These are phyloP conservation scores for Pycnomerus fuliginosus DNA, from an alignment of 2,888 invertebrate species.

Conservation along the genomic window DNA sequence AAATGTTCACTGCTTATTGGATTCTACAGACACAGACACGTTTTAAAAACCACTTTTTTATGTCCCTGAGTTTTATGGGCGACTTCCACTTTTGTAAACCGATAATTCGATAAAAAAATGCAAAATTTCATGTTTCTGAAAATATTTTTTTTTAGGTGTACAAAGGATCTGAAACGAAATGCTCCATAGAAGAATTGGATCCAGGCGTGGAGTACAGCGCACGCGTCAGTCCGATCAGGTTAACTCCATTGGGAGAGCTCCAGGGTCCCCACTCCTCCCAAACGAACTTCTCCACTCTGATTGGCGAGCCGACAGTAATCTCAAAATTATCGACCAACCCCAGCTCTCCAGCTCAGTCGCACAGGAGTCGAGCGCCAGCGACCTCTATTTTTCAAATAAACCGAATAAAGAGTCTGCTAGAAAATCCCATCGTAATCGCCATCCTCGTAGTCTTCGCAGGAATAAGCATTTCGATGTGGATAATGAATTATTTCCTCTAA, in stretches of 20 bases:
- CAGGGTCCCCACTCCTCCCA: slow-evolving; percentile 71
- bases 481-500: slow-evolving; percentile 38
- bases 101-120: too few species aligned
- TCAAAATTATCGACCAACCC: slow-evolving; percentile 36
- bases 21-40: too few species aligned
- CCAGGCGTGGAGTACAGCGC: slow-evolving; percentile 74
- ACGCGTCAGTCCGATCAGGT: slow-evolving; percentile 76
- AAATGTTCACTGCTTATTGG: too few species aligned
- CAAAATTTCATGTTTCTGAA: too few species aligned
- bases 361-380: slow-evolving; percentile 30
- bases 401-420: slow-evolving; percentile 53
- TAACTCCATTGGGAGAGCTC: slow-evolving; percentile 61
- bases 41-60: too few species aligned
- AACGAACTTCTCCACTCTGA: slow-evolving; percentile 59
- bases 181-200: slow-evolving; percentile 67
- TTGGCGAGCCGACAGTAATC: slow-evolving; percentile 47
- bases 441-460: slow-evolving; percentile 47
- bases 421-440: slow-evolving; percentile 56
- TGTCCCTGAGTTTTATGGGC: too few species aligned
- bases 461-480: slow-evolving; percentile 42
- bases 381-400: slow-evolving; percentile 28
- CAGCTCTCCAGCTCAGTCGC: slow-evolving; percentile 25
- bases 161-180: slow-evolving; percentile 63
- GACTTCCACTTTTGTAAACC: too few species aligned
- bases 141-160: slow-evolving; percentile 59